phyloP scores from a whole-genome alignment of 2,888 invertebrate genomes.

The Thysanoteuthis rhombus region DNA sequence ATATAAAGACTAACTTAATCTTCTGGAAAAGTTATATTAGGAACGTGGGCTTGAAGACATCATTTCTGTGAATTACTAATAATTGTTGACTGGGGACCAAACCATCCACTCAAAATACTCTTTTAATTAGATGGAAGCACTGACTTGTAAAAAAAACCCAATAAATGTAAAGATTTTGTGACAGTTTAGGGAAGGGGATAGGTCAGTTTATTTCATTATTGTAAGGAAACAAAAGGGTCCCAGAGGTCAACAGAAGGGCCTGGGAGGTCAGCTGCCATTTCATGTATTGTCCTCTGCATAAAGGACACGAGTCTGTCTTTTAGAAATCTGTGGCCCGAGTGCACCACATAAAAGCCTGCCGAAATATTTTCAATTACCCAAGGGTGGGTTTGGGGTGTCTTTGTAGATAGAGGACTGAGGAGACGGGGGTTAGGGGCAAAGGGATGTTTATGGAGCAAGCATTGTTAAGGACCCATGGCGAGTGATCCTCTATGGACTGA shows the following conservation, averaged over 20 bases:
- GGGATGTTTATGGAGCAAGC: not conserved
- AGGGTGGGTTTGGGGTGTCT: not conserved
- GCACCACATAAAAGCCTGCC: constrained; percentile 12
- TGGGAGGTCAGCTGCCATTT: not conserved
- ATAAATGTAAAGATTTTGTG: not conserved
- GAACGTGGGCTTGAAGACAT: not conserved
- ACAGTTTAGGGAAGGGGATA: not conserved
- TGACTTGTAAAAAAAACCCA: not conserved
- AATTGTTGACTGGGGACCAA: not conserved
- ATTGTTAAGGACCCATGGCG: not conserved
- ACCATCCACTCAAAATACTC: not conserved
- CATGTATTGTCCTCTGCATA: not conserved
- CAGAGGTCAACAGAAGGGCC: too few relatives aligned
- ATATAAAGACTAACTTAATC: too few relatives aligned
- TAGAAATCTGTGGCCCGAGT: not conserved
- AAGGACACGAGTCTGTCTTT: not conserved
- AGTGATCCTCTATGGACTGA: not conserved
- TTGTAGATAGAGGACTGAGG: not conserved
- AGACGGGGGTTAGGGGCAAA: not conserved
- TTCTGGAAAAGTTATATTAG: too few relatives aligned
- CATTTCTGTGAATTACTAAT: not conserved
- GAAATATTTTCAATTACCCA: not conserved
- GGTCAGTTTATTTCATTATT: constrained; percentile 12
- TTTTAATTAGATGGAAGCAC: not conserved
- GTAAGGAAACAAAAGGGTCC: not conserved